Evolutionary conservation across 2,113 vertebrate species (phyloP).

Genomic region (Peromyscus maniculatus): DNA sequence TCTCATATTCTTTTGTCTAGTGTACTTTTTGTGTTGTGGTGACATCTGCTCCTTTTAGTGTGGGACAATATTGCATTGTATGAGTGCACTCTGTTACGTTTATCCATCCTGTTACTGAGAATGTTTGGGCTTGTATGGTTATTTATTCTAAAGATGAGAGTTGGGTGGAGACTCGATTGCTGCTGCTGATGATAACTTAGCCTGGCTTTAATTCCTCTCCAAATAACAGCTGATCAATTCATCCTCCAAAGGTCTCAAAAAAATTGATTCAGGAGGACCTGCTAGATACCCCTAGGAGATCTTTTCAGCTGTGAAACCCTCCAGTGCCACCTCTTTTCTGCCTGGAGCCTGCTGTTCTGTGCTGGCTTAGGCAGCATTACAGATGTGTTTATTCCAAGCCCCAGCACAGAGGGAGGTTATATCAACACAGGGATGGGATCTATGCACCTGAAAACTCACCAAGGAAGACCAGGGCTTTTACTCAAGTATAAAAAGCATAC

Average conservation of each 20-base stretch:
- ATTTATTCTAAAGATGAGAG: neutral
- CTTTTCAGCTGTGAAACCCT: neutral
- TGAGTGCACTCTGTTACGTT: neutral
- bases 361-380: neutral
- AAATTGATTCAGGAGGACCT: neutral
- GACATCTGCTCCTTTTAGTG: neutral
- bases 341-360: neutral
- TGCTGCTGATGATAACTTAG: neutral
- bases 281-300: neutral
- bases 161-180: neutral
- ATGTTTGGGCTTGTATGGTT: neutral
- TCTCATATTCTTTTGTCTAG: neutral
- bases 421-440: neutral
- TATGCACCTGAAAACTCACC: neutral
- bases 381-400: neutral
- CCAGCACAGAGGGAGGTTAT: neutral
- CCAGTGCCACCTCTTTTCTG: neutral
- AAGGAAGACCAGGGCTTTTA: neutral
- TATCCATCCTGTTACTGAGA: neutral
- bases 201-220: constrained; percentile 29
- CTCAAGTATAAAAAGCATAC: neutral
- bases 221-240: neutral
- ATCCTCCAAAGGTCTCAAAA: neutral
- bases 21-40: neutral
- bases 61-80: neutral